A percentile compares a stretch with the other conserved stretches of the same genome.
Evolutionary conservation across 2,113 vertebrate genomes (phyloP).

Genomic region (Calonectris borealis): DNA sequence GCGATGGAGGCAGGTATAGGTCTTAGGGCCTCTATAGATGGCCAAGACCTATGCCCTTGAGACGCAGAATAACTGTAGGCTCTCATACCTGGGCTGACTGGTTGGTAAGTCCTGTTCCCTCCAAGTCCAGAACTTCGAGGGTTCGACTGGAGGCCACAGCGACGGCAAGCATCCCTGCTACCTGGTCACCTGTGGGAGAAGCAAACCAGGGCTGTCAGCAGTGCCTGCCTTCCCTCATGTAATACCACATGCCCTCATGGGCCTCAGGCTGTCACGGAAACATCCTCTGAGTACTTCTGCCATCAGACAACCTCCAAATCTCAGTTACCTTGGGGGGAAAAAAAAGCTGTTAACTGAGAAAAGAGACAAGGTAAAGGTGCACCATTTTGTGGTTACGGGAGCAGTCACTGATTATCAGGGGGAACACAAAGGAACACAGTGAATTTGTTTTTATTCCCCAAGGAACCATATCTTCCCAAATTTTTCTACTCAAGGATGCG

Average conservation of each 20-base stretch:
- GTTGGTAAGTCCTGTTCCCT: conserved; percentile 93
- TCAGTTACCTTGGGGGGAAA: neutral
- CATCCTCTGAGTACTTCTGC: neutral
- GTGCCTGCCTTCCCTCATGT: neutral
- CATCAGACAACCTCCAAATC: neutral
- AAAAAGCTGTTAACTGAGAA: neutral
- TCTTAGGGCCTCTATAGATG: neutral
- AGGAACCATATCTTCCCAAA: neutral
- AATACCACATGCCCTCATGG: neutral
- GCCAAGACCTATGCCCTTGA: neutral
- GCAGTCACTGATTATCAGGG: neutral
- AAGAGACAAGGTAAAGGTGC: neutral
- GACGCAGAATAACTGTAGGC: neutral
- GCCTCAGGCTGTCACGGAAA: neutral
- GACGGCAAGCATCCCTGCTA: conserved; percentile 93
- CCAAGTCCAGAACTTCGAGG: conserved; percentile 92
- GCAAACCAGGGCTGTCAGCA: neutral
- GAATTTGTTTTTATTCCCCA: neutral
- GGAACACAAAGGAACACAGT: neutral
- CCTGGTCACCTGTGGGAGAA: conserved; percentile 86
- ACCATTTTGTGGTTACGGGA: neutral
- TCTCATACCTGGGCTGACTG: conserved; percentile 90
- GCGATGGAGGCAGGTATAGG: neutral
- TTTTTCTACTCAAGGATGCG: neutral
- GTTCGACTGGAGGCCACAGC: conserved; percentile 95